Conservation (phyloP, 1,140 invertebrate genomes). For the Linepithema humile region DNA sequence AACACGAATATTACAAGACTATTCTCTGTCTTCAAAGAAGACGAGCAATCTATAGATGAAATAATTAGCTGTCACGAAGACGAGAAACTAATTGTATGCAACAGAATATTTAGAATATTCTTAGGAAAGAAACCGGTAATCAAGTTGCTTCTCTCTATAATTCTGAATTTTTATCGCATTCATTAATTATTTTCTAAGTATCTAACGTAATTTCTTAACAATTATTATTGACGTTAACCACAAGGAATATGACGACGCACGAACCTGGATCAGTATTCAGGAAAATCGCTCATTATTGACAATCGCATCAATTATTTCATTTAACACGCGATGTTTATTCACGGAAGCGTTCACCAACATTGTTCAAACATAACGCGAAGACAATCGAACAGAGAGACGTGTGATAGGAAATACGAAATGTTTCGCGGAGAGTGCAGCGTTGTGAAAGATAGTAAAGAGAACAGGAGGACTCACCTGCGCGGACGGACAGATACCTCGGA, state of each 20-base stretch:
- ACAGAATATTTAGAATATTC: neutral
- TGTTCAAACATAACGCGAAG: neutral
- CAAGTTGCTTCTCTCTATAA: neutral
- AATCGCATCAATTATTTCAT: neutral
- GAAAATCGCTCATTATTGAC: neutral
- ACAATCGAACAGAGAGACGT: neutral
- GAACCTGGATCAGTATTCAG: neutral
- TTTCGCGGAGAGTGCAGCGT: neutral
- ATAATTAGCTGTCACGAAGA: conserved; percentile 2
- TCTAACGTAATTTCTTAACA: neutral
- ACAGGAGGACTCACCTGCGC: conserved; percentile 79
- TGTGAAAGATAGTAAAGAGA: neutral
- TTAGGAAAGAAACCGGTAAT: neutral
- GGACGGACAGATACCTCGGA: conserved; percentile 68
- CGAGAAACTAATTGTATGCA: conserved; percentile 8
- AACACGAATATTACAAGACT: neutral
- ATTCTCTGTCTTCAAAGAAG: neutral
- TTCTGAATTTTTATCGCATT: neutral
- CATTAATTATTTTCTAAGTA: neutral
- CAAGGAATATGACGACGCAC: neutral
- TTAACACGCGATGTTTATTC: neutral
- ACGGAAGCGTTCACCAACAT: neutral
- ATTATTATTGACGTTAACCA: neutral
- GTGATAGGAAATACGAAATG: neutral
- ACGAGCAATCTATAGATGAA: neutral